phyloP scores from a whole-genome alignment of 2,888 invertebrate species.

The Halictus quadricinctus region DNA sequence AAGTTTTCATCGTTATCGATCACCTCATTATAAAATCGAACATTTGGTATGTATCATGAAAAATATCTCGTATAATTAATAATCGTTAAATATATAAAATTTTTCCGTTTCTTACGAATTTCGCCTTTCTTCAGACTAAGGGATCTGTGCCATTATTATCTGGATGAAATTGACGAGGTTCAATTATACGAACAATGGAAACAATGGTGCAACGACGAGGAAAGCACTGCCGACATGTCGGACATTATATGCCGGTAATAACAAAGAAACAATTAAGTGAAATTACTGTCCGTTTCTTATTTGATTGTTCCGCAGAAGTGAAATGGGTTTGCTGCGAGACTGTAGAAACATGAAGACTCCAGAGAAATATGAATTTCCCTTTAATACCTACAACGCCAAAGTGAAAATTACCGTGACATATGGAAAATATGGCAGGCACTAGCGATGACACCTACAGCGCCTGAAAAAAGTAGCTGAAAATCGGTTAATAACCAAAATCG shows the following conservation, averaged over 20 bases:
- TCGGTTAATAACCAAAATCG: too few species aligned
- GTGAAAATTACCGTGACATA: slow-evolving; percentile 35
- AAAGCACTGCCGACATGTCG: slow-evolving; percentile 51
- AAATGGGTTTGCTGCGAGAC: slow-evolving; percentile 56
- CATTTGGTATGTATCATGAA: too few species aligned
- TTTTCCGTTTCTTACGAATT: too few species aligned
- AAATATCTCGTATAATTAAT: too few species aligned
- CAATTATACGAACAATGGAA: slow-evolving; percentile 74
- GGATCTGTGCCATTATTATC: slow-evolving; percentile 73
- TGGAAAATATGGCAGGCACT: background rate
- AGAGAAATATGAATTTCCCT: slow-evolving; percentile 20
- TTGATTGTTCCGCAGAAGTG: slow-evolving; percentile 45
- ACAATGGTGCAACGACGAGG: slow-evolving; percentile 61
- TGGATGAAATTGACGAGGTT: slow-evolving; percentile 67
- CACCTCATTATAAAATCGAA: too few species aligned
- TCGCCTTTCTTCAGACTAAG: slow-evolving; percentile 65
- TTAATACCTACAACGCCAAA: slow-evolving; percentile 33
- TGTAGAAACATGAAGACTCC: slow-evolving; percentile 56
- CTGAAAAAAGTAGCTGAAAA: background rate
- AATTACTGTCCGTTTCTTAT: background rate
- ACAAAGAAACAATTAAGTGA: background rate
- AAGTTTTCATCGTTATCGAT: too few species aligned
- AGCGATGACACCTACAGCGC: background rate
- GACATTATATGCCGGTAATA: slow-evolving; percentile 72
- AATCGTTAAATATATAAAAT: too few species aligned